Percentiles rank a stretch among this genome's conserved stretches.
Evolutionary conservation across 1,140 invertebrate genomes (phyloP).

Genomic region (Hesperophylax magnus): DNA sequence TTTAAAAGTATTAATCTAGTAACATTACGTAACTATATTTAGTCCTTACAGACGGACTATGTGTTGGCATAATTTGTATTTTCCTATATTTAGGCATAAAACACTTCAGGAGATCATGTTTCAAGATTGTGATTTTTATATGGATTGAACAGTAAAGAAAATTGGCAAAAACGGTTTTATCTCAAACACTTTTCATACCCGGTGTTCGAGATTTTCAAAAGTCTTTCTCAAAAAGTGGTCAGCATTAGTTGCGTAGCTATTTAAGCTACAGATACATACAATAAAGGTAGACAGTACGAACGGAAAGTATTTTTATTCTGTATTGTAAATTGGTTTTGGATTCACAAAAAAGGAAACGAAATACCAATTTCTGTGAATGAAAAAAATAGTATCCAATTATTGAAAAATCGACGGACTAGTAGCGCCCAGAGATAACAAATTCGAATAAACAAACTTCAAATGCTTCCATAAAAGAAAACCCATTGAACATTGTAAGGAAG

Average conservation of each 20-base stretch:
- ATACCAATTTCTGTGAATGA: slow-evolving; percentile 12
- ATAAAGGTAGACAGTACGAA: background rate
- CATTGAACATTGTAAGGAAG: too few relatives aligned
- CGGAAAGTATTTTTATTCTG: slow-evolving; percentile 16
- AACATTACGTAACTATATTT: too few relatives aligned
- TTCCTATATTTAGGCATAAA: background rate
- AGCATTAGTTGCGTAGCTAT: too few relatives aligned
- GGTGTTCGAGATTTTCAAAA: background rate
- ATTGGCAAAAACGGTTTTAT: too few relatives aligned
- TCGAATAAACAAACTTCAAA: too few relatives aligned
- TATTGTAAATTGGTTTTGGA: slow-evolving; percentile 23
- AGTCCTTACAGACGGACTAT: too few relatives aligned
- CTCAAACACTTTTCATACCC: background rate
- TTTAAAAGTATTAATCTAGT: too few relatives aligned
- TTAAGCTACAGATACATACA: background rate
- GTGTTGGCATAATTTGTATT: too few relatives aligned
- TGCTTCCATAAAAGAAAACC: too few relatives aligned
- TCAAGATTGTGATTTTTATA: slow-evolving; percentile 14
- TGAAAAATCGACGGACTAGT: background rate
- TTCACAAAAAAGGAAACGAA: slow-evolving; percentile 13
- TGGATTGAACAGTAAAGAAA: too few relatives aligned
- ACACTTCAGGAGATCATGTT: background rate
- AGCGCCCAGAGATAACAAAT: background rate
- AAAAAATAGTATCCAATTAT: slow-evolving; percentile 25
- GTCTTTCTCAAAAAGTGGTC: background rate